A percentile compares a stretch with the other conserved stretches of the same genome.
Evolutionary conservation across 2,888 invertebrate species (phyloP).

Genomic region (Dione juno): DNA sequence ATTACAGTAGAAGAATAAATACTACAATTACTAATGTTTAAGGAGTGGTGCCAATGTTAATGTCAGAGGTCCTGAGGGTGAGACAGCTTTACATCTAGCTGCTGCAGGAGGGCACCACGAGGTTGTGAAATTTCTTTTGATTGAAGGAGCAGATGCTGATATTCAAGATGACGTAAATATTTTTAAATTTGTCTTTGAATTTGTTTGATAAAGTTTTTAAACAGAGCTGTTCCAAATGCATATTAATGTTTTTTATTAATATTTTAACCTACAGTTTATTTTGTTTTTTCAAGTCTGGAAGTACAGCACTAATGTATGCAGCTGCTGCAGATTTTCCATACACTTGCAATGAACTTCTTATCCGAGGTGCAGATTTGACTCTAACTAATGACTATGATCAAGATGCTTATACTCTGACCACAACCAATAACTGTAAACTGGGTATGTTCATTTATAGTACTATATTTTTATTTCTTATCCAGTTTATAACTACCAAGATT

Average conservation of each 20-base stretch:
- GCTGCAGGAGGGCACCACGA: slow-evolving; percentile 95
- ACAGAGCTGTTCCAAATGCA: not conserved
- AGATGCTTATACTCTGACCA: slow-evolving; percentile 92
- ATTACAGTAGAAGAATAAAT: not conserved
- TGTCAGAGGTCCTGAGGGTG: slow-evolving; percentile 89
- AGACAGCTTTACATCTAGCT: slow-evolving; percentile 91
- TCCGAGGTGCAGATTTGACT: slow-evolving; percentile 91
- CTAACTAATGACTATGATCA: slow-evolving; percentile 91
- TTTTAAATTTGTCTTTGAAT: not conserved
- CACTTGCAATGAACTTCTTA: slow-evolving; percentile 92
- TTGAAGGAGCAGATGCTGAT: slow-evolving; percentile 90
- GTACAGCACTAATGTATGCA: slow-evolving; percentile 95
- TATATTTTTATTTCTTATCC: not conserved
- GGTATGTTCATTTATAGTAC: slow-evolving; percentile 56
- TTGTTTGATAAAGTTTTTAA: not conserved
- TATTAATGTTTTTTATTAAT: not conserved
- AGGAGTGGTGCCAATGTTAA: slow-evolving; percentile 90
- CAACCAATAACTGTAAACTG: slow-evolving; percentile 82
- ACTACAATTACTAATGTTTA: not conserved
- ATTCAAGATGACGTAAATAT: slow-evolving; percentile 90
- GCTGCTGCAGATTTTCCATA: slow-evolving; percentile 95
- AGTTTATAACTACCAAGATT: not conserved
- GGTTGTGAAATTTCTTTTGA: slow-evolving; percentile 90
- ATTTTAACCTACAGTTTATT: not conserved
- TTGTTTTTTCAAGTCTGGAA: slow-evolving; percentile 86